Evolutionary conservation across 2,113 vertebrate species (phyloP).

Genomic region (Macquaria australasica): DNA sequence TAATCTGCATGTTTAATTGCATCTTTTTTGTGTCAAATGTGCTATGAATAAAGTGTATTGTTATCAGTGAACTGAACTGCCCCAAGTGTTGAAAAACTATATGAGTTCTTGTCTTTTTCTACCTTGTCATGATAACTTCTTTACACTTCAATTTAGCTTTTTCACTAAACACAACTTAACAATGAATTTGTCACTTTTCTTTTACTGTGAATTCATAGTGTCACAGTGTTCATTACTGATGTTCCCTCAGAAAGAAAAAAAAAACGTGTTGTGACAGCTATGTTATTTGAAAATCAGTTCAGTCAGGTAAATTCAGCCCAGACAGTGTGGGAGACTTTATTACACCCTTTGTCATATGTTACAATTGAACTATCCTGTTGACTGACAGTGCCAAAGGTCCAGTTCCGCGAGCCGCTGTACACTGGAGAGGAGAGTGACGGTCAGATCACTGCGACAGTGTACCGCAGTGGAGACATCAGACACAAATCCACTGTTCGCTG

Average conservation of each 20-base stretch:
- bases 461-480: conserved; percentile 89
- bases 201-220: not conserved
- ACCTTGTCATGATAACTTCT: not conserved
- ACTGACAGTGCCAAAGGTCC: conserved; percentile 91
- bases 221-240: not conserved
- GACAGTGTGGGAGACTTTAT: not conserved
- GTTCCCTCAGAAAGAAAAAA: not conserved
- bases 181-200: conserved; percentile 7
- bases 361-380: not conserved
- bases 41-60: not conserved
- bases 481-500: conserved; percentile 90
- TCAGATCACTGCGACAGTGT: conserved; percentile 83
- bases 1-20: not conserved
- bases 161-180: not conserved
- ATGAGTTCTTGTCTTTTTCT: not conserved
- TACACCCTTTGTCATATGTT: not conserved
- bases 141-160: not conserved
- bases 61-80: not conserved
- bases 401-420: conserved; percentile 90
- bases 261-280: conserved; percentile 4
- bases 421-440: conserved; percentile 88
- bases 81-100: not conserved
- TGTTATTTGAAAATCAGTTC: conserved; percentile 10
- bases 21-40: not conserved
- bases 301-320: not conserved